Percentiles rank a stretch among this genome's conserved stretches.
Evolutionary conservation across 2,797 vertebrate genomes (phyloP).

Genomic region (Zalophus californianus): DNA sequence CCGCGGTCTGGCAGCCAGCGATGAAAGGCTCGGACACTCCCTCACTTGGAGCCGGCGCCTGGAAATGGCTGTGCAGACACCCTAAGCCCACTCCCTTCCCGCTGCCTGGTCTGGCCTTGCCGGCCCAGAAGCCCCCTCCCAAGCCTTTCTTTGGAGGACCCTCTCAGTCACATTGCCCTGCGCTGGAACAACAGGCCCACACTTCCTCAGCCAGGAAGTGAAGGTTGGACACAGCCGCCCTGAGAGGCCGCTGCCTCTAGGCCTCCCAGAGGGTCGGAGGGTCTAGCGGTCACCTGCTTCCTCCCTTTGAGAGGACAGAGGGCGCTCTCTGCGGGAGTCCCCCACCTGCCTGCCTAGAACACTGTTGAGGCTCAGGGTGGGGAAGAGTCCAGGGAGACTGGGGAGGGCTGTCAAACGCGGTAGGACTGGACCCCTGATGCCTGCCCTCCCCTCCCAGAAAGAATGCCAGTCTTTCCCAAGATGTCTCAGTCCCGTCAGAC

Average conservation of each 20-base stretch:
- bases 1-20: constrained; percentile 82
- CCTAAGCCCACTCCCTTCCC: neutral
- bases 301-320: neutral
- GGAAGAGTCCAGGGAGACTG: neutral
- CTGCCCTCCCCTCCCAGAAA: neutral
- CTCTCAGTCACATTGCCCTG: neutral
- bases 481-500: neutral
- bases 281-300: neutral
- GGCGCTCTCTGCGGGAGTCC: neutral
- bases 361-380: neutral
- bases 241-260: neutral
- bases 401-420: neutral
- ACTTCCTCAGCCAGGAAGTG: neutral
- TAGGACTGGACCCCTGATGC: too few relatives aligned
- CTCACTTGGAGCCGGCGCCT: neutral
- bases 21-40: constrained; percentile 74
- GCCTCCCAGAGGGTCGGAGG: neutral
- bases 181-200: neutral
- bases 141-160: neutral
- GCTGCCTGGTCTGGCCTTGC: neutral
- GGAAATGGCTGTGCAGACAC: constrained; percentile 2
- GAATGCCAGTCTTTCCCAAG: neutral
- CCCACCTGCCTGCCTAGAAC: neutral
- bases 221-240: neutral
- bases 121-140: neutral